Evolutionary conservation across 92 coral and sea anemone genomes (phyloP).

Genomic region (Epizoanthus fatuus): DNA sequence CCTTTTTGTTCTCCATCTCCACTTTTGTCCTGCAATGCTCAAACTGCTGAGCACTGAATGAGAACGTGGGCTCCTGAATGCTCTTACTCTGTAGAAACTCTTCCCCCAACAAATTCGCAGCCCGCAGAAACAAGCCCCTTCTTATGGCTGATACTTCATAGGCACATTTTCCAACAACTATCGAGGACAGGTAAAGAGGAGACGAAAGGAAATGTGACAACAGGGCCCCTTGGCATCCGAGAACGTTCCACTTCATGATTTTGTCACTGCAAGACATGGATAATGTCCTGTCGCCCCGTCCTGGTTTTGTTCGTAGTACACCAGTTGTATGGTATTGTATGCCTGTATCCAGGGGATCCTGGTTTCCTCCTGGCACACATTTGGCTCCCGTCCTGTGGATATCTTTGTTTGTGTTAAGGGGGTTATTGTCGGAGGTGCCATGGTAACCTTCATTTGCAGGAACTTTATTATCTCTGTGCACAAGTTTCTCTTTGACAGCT

Average conservation of each 20-base stretch:
- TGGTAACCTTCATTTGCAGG: not conserved
- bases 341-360: constrained; percentile 86
- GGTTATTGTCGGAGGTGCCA: not conserved
- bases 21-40: constrained; percentile 62
- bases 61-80: constrained; percentile 69
- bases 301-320: constrained; percentile 94
- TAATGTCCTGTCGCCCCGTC: constrained; percentile 96
- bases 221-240: constrained; percentile 97
- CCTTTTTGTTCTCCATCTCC: constrained; percentile 3
- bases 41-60: constrained; percentile 73
- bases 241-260: constrained; percentile 94
- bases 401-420: constrained; percentile 50
- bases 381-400: constrained; percentile 97
- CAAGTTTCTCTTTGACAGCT: not conserved
- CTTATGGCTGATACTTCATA: constrained; percentile 71
- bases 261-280: constrained; percentile 99
- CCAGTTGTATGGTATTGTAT: constrained; percentile 81
- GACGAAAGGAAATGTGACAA: constrained; percentile 80
- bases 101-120: constrained; percentile 37
- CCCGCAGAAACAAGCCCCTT: constrained; percentile 86
- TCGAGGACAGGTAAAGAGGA: constrained; percentile 89
- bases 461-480: not conserved
- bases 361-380: constrained; percentile 88
- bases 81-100: constrained; percentile 43
- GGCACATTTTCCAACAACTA: constrained; percentile 89